Base-by-base conservation (phyloP, 1,140 invertebrate genomes). In the Ceratoteleas bidentatus region DNA sequence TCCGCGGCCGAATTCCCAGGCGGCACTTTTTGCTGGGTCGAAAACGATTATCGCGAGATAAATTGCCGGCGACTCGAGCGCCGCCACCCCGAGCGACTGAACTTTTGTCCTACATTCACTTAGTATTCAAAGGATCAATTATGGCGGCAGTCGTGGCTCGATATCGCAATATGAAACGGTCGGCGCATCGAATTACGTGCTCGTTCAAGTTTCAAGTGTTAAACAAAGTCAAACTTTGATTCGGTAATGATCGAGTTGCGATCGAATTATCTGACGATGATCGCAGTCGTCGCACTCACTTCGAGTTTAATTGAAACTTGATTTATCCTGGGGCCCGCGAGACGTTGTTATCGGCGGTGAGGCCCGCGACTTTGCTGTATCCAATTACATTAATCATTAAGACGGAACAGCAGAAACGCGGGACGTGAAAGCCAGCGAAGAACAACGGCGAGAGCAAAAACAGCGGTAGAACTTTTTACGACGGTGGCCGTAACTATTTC, bases 161-260 rank as follows among this genome's bases (percentile, higher is more conserved):
- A 54, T 24, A 43, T 40, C 16, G n/a, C 8, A 54, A 58, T 76
- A 76, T 53, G 62, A 76, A 66, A 58, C 47, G 52, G 38, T 36
- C 7, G 45, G 15, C 34, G 61, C 47, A 60, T 75, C 38, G 6
- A 75, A 66, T 75, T 66, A 75, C 60, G 62, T 13, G 32, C 62
- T 45, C 47, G 47, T 60, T 66, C 53, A 60, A 68, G 40, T 69
- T 69, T 54, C 56, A 36, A 69, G 52, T 61, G 52, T 64, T 77
- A 69, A 69, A 69, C 47, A 64, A 69, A 77, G 43, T 77, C 65
- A 57, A 77, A 77, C 40, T 69, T 64, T 77, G 65, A 77, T 64
- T 68, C 15, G 15, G 33, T 57, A 69, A 69, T 52, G 74, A 77
- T 77, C 43, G 36, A 45, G 38, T 60, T 56, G 50, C 43, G 45